Evolutionary conservation across 1,140 invertebrate genomes (phyloP).

Genomic region (Mamestra configurata): DNA sequence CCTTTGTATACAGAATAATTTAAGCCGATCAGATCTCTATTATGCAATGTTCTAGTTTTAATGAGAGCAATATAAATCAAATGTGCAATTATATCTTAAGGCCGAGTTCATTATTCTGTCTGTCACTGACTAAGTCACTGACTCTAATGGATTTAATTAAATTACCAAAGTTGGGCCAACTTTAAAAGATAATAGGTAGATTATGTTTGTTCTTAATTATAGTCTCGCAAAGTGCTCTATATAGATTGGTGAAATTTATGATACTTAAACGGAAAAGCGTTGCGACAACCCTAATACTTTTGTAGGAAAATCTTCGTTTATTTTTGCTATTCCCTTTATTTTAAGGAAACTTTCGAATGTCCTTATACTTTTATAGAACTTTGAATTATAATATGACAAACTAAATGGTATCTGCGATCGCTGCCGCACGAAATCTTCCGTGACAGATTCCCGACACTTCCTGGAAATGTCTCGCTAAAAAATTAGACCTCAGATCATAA

Average conservation of each 20-base stretch:
- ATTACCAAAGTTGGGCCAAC: background rate
- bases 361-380: background rate
- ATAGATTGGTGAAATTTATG: background rate
- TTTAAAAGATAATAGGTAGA: too few species aligned
- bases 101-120: conserved; percentile 39
- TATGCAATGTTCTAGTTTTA: conserved; percentile 24
- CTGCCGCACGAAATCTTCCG: background rate
- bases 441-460: background rate
- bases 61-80: conserved; percentile 25
- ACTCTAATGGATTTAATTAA: conserved; percentile 5
- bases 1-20: background rate
- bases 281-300: background rate
- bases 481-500: conserved; percentile 7
- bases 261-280: background rate
- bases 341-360: background rate
- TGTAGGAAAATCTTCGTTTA: background rate
- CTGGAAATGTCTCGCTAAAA: background rate
- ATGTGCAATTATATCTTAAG: conserved; percentile 29
- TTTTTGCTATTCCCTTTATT: too few species aligned
- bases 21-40: background rate
- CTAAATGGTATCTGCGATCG: background rate
- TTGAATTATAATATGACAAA: background rate
- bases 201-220: too few species aligned
- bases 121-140: conserved; percentile 27
- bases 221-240: background rate